These are phyloP conservation scores for Vulpes vulpes DNA, from an alignment of 2,113 vertebrate species.

Conservation along the genomic window DNA sequence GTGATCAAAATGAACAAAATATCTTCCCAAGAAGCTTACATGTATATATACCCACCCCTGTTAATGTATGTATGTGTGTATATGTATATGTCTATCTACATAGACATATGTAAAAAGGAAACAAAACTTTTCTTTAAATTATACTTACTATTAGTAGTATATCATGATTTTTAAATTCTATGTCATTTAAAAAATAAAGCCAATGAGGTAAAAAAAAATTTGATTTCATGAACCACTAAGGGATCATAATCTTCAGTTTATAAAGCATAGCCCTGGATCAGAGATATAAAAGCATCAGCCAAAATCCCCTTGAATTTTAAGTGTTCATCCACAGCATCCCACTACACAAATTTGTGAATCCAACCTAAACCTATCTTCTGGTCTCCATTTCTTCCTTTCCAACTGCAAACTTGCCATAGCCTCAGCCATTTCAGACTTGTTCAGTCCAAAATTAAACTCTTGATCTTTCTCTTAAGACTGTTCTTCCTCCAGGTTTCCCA, in stretches of 20 bases:
- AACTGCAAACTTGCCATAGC: not conserved
- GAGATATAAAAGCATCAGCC: not conserved
- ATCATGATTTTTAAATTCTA: not conserved
- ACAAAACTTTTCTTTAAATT: not conserved
- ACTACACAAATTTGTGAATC: too few species aligned
- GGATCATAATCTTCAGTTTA: not conserved
- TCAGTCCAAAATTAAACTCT: conserved; percentile 49
- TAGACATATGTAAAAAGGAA: not conserved
- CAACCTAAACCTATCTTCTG: not conserved
- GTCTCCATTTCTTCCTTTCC: not conserved
- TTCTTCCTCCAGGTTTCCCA: conserved; percentile 32
- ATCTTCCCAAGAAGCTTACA: not conserved
- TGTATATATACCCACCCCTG: not conserved
- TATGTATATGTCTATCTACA: not conserved
- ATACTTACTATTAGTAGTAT: not conserved
- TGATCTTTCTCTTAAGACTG: not conserved
- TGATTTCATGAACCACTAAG: not conserved
- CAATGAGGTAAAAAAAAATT: not conserved
- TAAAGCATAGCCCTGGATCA: not conserved
- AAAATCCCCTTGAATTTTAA: not conserved
- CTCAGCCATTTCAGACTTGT: not conserved
- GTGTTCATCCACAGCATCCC: not conserved
- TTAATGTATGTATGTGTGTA: not conserved
- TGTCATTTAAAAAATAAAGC: not conserved
- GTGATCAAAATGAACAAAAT: not conserved